Percentiles rank a stretch among this genome's conserved stretches.
Conservation (phyloP, 2,888 invertebrate genomes). For the Clistopyga incitator region DNA sequence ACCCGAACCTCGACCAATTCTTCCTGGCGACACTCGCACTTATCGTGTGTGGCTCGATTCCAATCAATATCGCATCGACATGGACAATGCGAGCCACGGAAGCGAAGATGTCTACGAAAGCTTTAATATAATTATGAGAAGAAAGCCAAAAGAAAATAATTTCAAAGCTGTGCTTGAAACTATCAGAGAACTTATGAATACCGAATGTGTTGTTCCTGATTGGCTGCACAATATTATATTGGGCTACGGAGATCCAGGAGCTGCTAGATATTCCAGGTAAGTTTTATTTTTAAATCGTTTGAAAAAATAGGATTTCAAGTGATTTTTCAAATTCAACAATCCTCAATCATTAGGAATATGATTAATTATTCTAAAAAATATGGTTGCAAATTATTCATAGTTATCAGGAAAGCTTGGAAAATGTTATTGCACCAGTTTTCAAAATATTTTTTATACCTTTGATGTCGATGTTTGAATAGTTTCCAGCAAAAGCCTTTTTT, state of each 20-base stretch:
- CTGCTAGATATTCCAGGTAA: constrained; percentile 96
- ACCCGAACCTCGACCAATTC: constrained; percentile 93
- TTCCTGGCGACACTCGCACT: constrained; percentile 95
- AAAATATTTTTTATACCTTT: no score
- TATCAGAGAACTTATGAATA: constrained; percentile 99
- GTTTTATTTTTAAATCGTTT: constrained; percentile 29
- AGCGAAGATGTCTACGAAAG: constrained; percentile 95
- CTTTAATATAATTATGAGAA: constrained; percentile 98
- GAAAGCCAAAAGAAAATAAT: constrained; percentile 99
- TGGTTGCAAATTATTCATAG: no score
- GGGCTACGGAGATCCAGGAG: constrained; percentile 98
- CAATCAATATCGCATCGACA: constrained; percentile 97
- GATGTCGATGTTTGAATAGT: no score
- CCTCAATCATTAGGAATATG: no score
- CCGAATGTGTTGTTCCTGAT: constrained; percentile 98
- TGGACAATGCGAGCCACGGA: constrained; percentile 93
- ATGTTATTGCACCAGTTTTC: neutral
- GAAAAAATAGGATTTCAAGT: neutral
- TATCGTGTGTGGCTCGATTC: constrained; percentile 98
- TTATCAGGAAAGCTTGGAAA: no score
- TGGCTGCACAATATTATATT: constrained; percentile 98
- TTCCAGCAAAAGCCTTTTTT: no score
- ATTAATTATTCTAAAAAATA: no score
- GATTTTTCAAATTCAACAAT: no score
- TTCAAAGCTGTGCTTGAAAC: constrained; percentile 99